A percentile compares a stretch with the other conserved stretches of the same genome.
Conservation (phyloP, 2,797 vertebrate species). For the Amblyopsis hoosieri region DNA sequence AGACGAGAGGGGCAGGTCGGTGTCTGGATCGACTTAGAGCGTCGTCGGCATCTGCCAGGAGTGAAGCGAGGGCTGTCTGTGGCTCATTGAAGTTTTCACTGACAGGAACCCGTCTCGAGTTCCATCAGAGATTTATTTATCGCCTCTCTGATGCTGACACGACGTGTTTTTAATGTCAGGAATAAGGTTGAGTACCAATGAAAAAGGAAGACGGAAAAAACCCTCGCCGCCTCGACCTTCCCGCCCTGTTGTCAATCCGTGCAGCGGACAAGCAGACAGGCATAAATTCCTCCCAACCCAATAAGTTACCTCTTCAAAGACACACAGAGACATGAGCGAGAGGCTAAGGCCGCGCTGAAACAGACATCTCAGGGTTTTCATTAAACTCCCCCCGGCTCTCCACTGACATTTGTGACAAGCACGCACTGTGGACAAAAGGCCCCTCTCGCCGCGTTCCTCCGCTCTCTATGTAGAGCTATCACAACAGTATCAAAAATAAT, state of each 20-base stretch:
- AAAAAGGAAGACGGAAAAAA: slow-evolving; percentile 44
- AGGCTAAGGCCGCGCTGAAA: slow-evolving; percentile 57
- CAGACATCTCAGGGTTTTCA: slow-evolving; percentile 73
- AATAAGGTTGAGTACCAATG: slow-evolving; percentile 66
- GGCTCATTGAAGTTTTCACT: slow-evolving; percentile 77
- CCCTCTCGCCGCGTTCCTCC: slow-evolving; percentile 38
- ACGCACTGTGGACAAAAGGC: slow-evolving; percentile 51
- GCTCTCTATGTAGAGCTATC: slow-evolving; percentile 55
- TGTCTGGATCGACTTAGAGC: slow-evolving; percentile 82
- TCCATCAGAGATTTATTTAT: slow-evolving; percentile 79
- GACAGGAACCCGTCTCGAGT: slow-evolving; percentile 76
- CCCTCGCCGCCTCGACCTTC: slow-evolving; percentile 54
- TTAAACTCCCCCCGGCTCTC: slow-evolving; percentile 62
- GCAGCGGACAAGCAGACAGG: slow-evolving; percentile 73
- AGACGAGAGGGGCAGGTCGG: slow-evolving; percentile 50
- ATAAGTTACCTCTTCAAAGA: slow-evolving; percentile 77
- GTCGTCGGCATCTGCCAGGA: slow-evolving; percentile 70
- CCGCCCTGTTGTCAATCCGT: slow-evolving; percentile 70
- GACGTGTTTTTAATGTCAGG: slow-evolving; percentile 75
- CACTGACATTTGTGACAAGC: slow-evolving; percentile 68
- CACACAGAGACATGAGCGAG: slow-evolving; percentile 57
- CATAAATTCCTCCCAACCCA: slow-evolving; percentile 68
- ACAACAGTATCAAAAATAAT: slow-evolving; percentile 41
- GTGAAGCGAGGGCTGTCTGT: slow-evolving; percentile 64
- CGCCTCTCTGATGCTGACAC: slow-evolving; percentile 72